Percentiles rank a stretch among this genome's conserved stretches.
Conservation (phyloP, 2,797 vertebrate genomes). For the Hirundo rustica region DNA sequence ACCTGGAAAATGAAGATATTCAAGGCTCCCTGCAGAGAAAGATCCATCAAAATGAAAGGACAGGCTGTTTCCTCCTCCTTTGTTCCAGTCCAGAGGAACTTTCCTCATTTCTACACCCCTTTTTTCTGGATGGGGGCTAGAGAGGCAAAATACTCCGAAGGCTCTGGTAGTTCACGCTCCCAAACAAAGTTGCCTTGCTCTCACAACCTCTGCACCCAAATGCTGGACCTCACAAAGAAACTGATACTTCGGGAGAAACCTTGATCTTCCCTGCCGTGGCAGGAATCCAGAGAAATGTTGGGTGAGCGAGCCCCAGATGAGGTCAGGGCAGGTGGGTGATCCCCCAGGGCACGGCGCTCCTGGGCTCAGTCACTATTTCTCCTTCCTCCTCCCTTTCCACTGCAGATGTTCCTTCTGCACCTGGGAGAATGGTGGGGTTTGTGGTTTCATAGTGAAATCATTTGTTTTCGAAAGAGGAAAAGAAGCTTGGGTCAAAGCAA, state of each 20-base stretch:
- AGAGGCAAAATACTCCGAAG: background rate
- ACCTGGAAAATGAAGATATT: background rate
- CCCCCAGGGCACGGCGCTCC: background rate
- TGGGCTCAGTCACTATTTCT: background rate
- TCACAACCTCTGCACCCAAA: background rate
- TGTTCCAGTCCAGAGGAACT: background rate
- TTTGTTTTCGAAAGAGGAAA: background rate
- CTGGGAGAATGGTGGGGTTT: background rate
- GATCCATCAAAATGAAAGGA: background rate
- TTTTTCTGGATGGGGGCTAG: accelerated
- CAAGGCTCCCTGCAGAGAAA: background rate
- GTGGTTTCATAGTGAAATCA: background rate
- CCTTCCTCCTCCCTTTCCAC: background rate
- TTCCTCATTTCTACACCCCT: background rate
- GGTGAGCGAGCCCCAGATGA: background rate
- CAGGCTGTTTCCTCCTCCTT: background rate
- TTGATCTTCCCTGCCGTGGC: background rate
- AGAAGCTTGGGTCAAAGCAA: background rate
- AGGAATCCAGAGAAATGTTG: background rate
- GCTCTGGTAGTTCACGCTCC: background rate
- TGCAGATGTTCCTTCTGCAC: background rate
- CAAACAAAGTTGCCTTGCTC: background rate
- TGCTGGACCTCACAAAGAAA: background rate
- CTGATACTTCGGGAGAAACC: background rate
- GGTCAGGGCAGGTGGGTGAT: background rate